These are phyloP conservation scores for Corynorhinus townsendii DNA, from an alignment of 2,113 vertebrate species.

Conservation along the genomic window DNA sequence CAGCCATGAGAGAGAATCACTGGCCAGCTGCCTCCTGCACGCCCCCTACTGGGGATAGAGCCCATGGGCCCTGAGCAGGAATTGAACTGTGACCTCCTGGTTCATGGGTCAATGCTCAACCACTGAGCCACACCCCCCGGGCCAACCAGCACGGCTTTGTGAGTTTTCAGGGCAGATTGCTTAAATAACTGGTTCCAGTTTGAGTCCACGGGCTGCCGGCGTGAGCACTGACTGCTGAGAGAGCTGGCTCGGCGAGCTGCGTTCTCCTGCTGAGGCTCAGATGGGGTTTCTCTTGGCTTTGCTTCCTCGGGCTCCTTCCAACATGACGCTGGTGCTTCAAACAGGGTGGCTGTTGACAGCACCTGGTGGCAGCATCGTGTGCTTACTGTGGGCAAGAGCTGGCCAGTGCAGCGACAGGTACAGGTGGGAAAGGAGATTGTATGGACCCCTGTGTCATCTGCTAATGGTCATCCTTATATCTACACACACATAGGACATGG, in stretches of 20 bases:
- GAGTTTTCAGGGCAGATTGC: background rate
- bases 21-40: too few species aligned
- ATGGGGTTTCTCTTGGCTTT: background rate
- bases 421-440: too few species aligned
- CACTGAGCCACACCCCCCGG: too few species aligned
- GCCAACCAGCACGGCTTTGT: background rate
- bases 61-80: too few species aligned
- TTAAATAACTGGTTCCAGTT: background rate
- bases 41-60: too few species aligned
- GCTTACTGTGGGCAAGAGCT: conserved; percentile 89
- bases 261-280: background rate
- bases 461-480: background rate
- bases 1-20: too few species aligned
- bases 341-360: conserved; percentile 94
- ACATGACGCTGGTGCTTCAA: conserved; percentile 97
- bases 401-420: conserved; percentile 87
- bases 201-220: too few species aligned
- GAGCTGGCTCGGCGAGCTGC: rapidly evolving
- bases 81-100: too few species aligned
- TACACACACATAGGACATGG: too few species aligned
- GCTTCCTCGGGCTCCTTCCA: conserved; percentile 86
- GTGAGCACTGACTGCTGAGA: too few species aligned
- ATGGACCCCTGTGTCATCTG: background rate
- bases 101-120: too few species aligned
- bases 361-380: conserved; percentile 95